Base-by-base conservation (phyloP, 2,113 vertebrate genomes). In the Chiloscyllium plagiosum region DNA sequence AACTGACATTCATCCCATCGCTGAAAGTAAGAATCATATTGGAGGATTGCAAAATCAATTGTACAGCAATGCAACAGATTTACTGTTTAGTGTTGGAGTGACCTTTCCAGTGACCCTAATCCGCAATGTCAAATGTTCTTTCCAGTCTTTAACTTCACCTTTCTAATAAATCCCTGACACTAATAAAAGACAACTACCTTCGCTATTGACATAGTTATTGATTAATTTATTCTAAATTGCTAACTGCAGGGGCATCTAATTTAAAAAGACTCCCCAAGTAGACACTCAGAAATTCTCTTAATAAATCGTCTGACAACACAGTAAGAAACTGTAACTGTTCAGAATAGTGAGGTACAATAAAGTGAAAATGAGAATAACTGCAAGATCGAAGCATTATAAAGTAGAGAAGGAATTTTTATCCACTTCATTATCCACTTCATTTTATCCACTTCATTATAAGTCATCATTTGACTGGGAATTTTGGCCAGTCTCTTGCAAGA, bases 221-320 rank as follows among this genome's bases (percentile, higher is more conserved):
- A 98, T 98, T 98, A 97, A 98, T 98, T 97, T 98, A 97, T 97
- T 97, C 96, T 97, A 97, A 98, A 98, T 98, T 97, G 97, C 96
- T 97, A 96, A 97, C 96, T 86, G 97, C 97, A 97, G 97, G 98
- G 96, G 97, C 97, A 97, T 96, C 97, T 98, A 97, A 97, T 97
- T 97, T 97, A 97, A 97, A 98, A 97, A 97, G 96, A 97, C 52
- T 95, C 29, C 50, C 86, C 80, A 12, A 0, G 96, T 97, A 97
- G 95, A 97, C 96, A 97, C 97, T 97, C 86, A 97, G 97, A 97
- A 96, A 95, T 72, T 52, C 12, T 50, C 94, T 52, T 72, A 95
- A 95, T 95, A 72, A 95, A 95, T 95, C 69, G 10, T 76, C 94
- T 47, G n/a, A 66, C 37, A 94, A 19, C n/a, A 10, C 92, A 42